Base-by-base conservation (phyloP, 2,888 invertebrate genomes). In the Agrotis exclamationis region DNA sequence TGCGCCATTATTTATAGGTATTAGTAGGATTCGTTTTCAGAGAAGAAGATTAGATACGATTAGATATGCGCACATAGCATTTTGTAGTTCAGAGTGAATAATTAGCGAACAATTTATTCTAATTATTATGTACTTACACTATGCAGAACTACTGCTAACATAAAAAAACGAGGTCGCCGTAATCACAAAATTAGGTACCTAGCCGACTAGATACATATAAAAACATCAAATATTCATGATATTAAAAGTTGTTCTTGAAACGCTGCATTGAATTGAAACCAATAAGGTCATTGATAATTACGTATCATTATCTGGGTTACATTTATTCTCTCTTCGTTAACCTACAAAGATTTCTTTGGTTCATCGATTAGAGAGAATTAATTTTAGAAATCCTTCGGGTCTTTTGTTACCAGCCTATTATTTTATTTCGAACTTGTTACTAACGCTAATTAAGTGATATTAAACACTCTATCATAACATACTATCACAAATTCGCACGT, bases 211-310 rank as follows among this genome's bases (percentile, higher is more conserved):
- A 67, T 79, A n/a, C n/a, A n/a, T n/a, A 79, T 67, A 73, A 82
- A 70, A 80, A 63, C 80, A 80, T 63, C 58, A 70, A 75, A 80
- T 74, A 83, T 70, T 82, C 60, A 51, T 69, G 62, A 62, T 70
- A 65, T 54, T 79, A 56, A 56, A 73, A 53, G 63, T 62, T 60
- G 75, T 75, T 69, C 65, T 83, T 69, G 70, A 69, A 63, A 73
- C 65, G 56, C 54, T 51, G 68, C 70, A 74, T 83, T 81, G 63
- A 73, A 69, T 68, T 81, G 20, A 70, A 82, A 80, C 69, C 71
- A 74, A 62, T 78, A 45, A 81, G 70, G 74, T 74, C 82, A 50
- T 39, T 11, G 33, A 53, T 63, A 53, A 80, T 80, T 70, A 65
- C 51, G n/a, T 59, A 18, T 53, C 9, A 3, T 16, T 60, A 79